Conservation (phyloP, 2,888 invertebrate genomes). For the Pristionchus arcanus region DNA sequence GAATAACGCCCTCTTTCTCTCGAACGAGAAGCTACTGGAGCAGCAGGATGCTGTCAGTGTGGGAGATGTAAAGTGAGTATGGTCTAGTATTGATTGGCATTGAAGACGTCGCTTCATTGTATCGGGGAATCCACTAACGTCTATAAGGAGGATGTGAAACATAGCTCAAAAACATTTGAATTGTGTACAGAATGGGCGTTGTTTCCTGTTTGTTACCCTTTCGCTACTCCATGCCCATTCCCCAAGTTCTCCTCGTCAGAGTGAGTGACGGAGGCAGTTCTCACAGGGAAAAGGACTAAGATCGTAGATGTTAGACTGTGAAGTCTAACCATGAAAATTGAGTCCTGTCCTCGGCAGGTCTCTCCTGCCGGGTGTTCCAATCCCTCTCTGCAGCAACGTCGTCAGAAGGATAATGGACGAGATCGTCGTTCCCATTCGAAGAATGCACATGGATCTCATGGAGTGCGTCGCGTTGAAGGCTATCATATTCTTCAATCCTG, state of each 20-base stretch:
- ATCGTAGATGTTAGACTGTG: not conserved
- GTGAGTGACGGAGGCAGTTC: too few relatives aligned
- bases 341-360: not conserved
- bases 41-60: slow-evolving; percentile 67
- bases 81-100: not conserved
- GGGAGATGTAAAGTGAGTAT: slow-evolving; percentile 68
- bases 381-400: slow-evolving; percentile 86
- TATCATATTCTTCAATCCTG: slow-evolving; percentile 97
- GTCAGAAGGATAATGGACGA: slow-evolving; percentile 96
- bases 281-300: too few relatives aligned
- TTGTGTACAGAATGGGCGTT: too few relatives aligned
- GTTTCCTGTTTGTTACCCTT: too few relatives aligned
- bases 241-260: too few relatives aligned
- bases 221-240: too few relatives aligned
- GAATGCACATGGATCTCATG: slow-evolving; percentile 95
- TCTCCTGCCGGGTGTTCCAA: not conserved
- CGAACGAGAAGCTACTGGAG: slow-evolving; percentile 57
- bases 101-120: too few relatives aligned
- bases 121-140: too few relatives aligned
- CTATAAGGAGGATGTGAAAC: too few relatives aligned
- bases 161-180: too few relatives aligned
- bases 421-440: slow-evolving; percentile 92
- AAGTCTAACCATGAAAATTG: not conserved
- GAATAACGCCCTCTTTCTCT: slow-evolving; percentile 59
- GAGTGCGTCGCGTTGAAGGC: slow-evolving; percentile 98